Conservation (phyloP, 2,113 vertebrate genomes). For the Pelmatolapia mariae region DNA sequence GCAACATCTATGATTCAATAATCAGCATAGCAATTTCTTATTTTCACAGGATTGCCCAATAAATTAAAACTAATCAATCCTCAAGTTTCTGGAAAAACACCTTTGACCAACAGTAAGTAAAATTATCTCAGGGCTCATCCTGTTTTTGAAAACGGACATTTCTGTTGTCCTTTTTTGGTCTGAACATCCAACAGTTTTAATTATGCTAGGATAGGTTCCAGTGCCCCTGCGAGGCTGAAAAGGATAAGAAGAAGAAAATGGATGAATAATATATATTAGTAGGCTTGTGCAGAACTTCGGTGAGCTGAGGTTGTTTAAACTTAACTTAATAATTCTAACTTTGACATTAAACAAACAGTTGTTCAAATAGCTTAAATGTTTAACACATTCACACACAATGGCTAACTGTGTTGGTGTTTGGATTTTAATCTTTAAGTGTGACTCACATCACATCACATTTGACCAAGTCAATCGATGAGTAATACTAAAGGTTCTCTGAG, state of each 20-base stretch:
- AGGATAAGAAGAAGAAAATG: too few relatives aligned
- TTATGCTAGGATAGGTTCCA: background rate
- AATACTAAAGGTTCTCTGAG: fast-evolving
- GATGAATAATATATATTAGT: fast-evolving
- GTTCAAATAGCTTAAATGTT: fast-evolving
- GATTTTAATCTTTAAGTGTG: fast-evolving
- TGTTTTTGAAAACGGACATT: too few relatives aligned
- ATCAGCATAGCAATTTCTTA: fast-evolving
- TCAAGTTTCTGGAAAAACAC: background rate
- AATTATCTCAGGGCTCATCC: background rate
- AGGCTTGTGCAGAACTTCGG: background rate
- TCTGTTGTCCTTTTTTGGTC: background rate
- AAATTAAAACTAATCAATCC: fast-evolving
- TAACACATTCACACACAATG: fast-evolving
- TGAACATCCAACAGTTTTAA: background rate
- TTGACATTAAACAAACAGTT: fast-evolving
- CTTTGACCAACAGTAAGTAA: background rate
- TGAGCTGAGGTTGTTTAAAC: background rate
- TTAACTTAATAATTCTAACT: too few relatives aligned
- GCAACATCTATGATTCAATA: background rate
- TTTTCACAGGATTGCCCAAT: fast-evolving
- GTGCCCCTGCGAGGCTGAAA: too few relatives aligned
- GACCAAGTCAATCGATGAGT: background rate
- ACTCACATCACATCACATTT: background rate
- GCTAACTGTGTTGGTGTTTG: fast-evolving